Base-by-base conservation (phyloP, 2,888 invertebrate species). In the Dinocampus coccinellae region DNA sequence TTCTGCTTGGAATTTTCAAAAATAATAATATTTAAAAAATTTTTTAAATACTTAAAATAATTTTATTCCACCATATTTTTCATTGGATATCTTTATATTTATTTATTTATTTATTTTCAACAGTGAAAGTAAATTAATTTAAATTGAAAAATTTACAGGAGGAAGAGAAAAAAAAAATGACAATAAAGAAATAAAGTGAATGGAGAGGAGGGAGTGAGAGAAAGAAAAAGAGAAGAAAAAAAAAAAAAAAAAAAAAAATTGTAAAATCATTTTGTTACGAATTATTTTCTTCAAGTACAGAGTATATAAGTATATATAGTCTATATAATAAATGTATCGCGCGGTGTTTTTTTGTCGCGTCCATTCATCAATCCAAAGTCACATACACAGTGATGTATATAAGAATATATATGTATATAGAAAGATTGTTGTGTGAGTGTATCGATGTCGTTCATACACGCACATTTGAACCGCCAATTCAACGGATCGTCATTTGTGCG, bases 351-450 rank as follows among this genome's bases (percentile, higher is more conserved):
- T 29, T 57, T 61, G 65, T 63, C 55, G 24, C 61, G 62, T 69
- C 57, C 76, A 76, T 76, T 76, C 75, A 76, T 74, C 75, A 75
- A 75, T 74, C 70, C n/a, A 24, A 58, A 10, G 53, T 61, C 42
- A 7, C 24, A 42, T 24, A n/a, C 16, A 57, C 39, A 64, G 26
- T 53, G 52, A 64, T 13, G 13, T 64, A 61, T 20, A 22, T 20
- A 24, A 36, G 7, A 29, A 7, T 29, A 29, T 29, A 29, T 29
- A 29, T 29, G 3, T 29, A 29, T 29, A n/a, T 29, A 29, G 7
- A 29, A 7, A 29, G 29, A 29, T 29, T 7, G 29, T 29, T 29
- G n/a, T n/a, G 13, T 55, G 20, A 34, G 57, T 34, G 16, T 58
- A 42, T 57, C 13, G 34, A n/a, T 53, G 29, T 20, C 57, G 16